A percentile compares a stretch with the other conserved stretches of the same genome.
Evolutionary conservation across 2,888 invertebrate genomes (phyloP).

Genomic region (Limnephilus lunatus): DNA sequence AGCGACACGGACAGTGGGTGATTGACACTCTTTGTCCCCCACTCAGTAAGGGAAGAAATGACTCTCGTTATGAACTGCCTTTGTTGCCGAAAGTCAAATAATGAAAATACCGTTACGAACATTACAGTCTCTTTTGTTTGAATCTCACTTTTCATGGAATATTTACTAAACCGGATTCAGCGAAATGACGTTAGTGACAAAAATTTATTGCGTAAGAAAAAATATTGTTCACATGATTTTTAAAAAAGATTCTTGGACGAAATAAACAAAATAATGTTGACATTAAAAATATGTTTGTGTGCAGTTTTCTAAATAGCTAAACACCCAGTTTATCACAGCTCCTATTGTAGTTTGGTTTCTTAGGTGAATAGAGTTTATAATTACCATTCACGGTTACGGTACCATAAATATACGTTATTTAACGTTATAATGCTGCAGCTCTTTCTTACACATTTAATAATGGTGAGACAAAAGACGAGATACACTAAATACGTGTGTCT

Average conservation of each 20-base stretch:
- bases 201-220: not conserved
- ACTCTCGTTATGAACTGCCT: constrained; percentile 45
- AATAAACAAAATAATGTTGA: not conserved
- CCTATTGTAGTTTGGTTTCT: too few relatives aligned
- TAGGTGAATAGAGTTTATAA: too few relatives aligned
- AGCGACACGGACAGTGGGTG: constrained; percentile 50
- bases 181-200: not conserved
- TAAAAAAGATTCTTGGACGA: not conserved
- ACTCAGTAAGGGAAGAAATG: constrained; percentile 40
- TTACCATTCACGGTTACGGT: too few relatives aligned
- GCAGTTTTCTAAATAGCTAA: too few relatives aligned
- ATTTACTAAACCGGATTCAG: constrained; percentile 4
- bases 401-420: too few relatives aligned
- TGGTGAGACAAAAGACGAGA: too few relatives aligned
- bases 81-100: constrained; percentile 29
- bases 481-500: too few relatives aligned
- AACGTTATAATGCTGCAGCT: too few relatives aligned
- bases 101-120: constrained; percentile 46
- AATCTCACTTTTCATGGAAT: constrained; percentile 21
- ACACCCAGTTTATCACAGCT: too few relatives aligned
- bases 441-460: too few relatives aligned
- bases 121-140: constrained; percentile 42
- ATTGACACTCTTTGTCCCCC: constrained; percentile 55
- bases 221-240: not conserved
- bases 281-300: too few relatives aligned